A percentile compares a stretch with the other conserved stretches of the same genome.
Evolutionary conservation across 2,888 invertebrate genomes (phyloP).

Genomic region (Amblyteles armatorius): DNA sequence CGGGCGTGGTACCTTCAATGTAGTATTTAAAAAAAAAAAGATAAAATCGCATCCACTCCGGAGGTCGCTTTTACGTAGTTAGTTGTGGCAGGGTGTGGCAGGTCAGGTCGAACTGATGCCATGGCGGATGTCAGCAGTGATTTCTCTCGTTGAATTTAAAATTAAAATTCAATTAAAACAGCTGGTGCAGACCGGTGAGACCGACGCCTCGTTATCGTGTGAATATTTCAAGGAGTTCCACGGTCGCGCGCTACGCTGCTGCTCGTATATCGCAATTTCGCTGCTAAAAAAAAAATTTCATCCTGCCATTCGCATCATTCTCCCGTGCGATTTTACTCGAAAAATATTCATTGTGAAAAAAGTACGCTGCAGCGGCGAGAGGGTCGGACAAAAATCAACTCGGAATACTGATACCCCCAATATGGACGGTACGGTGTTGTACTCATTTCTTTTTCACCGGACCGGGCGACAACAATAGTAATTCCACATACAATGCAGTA

Average conservation of each 20-base stretch:
- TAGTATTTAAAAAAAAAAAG: slow-evolving; percentile 34
- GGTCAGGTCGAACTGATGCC: slow-evolving; percentile 18
- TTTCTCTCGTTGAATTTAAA: slow-evolving; percentile 68
- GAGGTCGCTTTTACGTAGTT: slow-evolving; percentile 11
- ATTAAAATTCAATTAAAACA: slow-evolving; percentile 74
- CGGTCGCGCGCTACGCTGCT: slow-evolving; percentile 7
- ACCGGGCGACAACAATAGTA: neutral
- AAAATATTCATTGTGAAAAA: slow-evolving; percentile 7
- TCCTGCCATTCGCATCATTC: slow-evolving; percentile 4
- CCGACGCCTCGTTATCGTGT: slow-evolving; percentile 72
- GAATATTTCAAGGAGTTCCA: slow-evolving; percentile 69
- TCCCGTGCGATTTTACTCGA: neutral
- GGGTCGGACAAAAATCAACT: neutral
- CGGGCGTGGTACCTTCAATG: neutral
- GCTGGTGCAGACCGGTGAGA: slow-evolving; percentile 27
- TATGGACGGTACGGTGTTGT: neutral
- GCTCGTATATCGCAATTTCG: slow-evolving; percentile 5
- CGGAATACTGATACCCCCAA: neutral
- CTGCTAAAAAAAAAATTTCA: neutral
- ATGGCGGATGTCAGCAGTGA: neutral
- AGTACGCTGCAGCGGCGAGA: neutral
- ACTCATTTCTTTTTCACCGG: neutral
- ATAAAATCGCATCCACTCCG: slow-evolving; percentile 2
- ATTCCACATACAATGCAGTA: neutral
- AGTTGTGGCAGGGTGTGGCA: neutral